A percentile compares a stretch with the other conserved stretches of the same genome.
Evolutionary conservation across 2,797 vertebrate species (phyloP).

Genomic region (Acanthurus leucopareius): DNA sequence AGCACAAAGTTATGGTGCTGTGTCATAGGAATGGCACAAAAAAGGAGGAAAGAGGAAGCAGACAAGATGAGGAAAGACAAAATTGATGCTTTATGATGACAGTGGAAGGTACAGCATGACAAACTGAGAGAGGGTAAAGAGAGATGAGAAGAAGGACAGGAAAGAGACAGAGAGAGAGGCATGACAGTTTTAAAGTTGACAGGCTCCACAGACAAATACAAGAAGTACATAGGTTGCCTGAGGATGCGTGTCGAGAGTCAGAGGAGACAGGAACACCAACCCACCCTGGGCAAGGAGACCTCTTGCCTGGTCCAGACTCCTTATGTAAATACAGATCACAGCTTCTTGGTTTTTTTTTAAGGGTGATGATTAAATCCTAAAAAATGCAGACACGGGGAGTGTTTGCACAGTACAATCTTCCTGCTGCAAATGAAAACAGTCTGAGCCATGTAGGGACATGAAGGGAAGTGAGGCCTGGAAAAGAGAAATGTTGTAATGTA

Average conservation of each 20-base stretch:
- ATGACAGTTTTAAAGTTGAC: conserved; percentile 67
- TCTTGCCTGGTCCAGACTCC: conserved; percentile 61
- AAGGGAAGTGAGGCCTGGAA: background rate
- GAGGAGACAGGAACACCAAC: conserved; percentile 60
- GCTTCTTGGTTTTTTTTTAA: conserved; percentile 43
- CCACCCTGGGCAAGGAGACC: conserved; percentile 76
- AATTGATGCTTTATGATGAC: conserved; percentile 13
- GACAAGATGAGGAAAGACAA: conserved; percentile 1
- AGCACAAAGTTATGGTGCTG: background rate
- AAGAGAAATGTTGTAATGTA: conserved; percentile 39
- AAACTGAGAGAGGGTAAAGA: conserved; percentile 20
- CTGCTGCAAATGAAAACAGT: background rate
- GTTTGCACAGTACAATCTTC: conserved; percentile 18
- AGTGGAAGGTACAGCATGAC: background rate
- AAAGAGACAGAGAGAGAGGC: background rate
- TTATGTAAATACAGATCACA: conserved; percentile 75
- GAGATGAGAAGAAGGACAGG: conserved; percentile 16
- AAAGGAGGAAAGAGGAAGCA: conserved; percentile 1
- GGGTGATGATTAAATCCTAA: conserved; percentile 47
- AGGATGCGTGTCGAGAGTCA: conserved; percentile 57
- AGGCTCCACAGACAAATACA: conserved; percentile 56
- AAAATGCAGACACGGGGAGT: conserved; percentile 38
- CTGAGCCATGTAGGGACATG: background rate
- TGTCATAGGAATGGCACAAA: background rate
- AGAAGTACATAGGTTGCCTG: conserved; percentile 57